Percentiles rank a stretch among this genome's conserved stretches.
Conservation (phyloP, 2,888 invertebrate species). For the Phortica okadai region DNA sequence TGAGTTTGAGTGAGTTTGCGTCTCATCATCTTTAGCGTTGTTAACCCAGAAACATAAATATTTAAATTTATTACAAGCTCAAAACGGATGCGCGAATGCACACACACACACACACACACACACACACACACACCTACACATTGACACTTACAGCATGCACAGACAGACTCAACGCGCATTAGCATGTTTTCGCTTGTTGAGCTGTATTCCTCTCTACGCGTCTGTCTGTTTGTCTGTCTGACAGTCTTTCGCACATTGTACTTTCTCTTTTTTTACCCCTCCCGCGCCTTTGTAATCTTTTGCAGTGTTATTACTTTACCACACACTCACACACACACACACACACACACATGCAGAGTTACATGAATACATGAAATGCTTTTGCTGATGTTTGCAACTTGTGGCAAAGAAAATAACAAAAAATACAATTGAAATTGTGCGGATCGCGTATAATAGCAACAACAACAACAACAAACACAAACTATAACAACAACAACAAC, state of each 20-base stretch:
- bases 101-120: constrained; percentile 5
- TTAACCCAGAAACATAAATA: constrained; percentile 69
- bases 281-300: neutral
- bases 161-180: neutral
- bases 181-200: neutral
- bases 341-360: neutral
- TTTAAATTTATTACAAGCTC: constrained; percentile 52
- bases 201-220: neutral
- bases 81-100: constrained; percentile 11
- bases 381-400: too few relatives aligned
- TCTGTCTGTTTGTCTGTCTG: neutral
- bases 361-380: constrained; percentile 1
- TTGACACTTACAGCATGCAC: neutral
- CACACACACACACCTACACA: neutral
- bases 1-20: neutral
- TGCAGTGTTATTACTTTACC: neutral
- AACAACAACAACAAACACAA: constrained; percentile 6
- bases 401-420: neutral
- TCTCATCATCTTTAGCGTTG: constrained; percentile 41
- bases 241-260: neutral
- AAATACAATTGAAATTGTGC: constrained; percentile 26
- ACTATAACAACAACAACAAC: too few relatives aligned
- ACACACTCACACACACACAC: neutral
- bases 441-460: neutral
- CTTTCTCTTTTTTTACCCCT: neutral